A percentile compares a stretch with the other conserved stretches of the same genome.
Evolutionary conservation across 2,797 vertebrate genomes (phyloP).

Genomic region (Pyrocephalus nanus): DNA sequence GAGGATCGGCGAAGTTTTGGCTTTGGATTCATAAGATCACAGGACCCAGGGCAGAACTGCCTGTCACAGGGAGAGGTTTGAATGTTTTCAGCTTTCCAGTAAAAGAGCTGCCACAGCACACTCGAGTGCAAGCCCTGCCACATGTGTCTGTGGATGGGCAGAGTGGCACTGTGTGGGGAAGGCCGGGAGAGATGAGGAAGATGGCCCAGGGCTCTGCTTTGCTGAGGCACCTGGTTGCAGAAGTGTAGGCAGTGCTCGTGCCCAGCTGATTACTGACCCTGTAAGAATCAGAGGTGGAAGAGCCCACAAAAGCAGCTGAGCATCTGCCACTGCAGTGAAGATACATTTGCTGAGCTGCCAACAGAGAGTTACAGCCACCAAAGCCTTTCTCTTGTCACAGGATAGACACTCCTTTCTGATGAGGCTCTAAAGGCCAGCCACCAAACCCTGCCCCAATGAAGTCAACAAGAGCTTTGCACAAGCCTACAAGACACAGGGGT

Average conservation of each 20-base stretch:
- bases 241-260: fast-evolving
- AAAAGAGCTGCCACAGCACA: background rate
- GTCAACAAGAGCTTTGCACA: background rate
- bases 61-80: background rate
- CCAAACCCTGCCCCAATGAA: background rate
- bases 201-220: background rate
- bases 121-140: too few species aligned
- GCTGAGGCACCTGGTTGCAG: background rate
- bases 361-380: background rate
- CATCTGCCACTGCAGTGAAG: too few species aligned
- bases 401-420: background rate
- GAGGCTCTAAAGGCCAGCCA: background rate
- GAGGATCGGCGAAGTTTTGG: background rate
- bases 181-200: background rate
- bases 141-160: fast-evolving
- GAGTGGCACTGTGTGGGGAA: fast-evolving
- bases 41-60: background rate
- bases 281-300: background rate
- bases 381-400: background rate
- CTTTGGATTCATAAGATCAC: background rate
- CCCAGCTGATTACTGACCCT: background rate
- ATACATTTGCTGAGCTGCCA: fast-evolving
- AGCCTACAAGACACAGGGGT: background rate
- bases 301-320: background rate
- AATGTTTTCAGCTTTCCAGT: background rate